Percentiles rank a stretch among this genome's conserved stretches.
phyloP scores from a whole-genome alignment of 2,888 invertebrate genomes.

The Cryptus viduatorius region DNA sequence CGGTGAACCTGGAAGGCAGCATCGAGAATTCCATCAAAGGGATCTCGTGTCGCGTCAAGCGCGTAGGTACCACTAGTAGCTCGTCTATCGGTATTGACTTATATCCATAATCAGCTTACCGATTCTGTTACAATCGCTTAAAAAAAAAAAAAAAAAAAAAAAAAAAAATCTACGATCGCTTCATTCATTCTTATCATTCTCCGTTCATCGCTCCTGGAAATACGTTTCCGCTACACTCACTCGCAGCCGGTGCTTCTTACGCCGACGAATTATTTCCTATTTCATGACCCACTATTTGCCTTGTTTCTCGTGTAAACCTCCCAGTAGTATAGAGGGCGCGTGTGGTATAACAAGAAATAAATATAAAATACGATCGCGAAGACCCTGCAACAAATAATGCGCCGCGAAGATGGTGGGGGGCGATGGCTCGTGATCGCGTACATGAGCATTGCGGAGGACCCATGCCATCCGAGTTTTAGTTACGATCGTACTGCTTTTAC shows the following conservation, averaged over 20 bases:
- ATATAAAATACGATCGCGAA: constrained; percentile 22
- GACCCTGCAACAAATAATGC: constrained; percentile 30
- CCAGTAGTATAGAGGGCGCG: not conserved
- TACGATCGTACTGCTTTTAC: constrained; percentile 56
- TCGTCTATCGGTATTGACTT: constrained; percentile 71
- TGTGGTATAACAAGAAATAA: not conserved
- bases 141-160: not conserved
- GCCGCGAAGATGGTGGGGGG: not conserved
- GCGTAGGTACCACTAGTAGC: constrained; percentile 30
- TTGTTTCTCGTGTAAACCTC: not conserved
- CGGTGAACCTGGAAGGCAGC: constrained; percentile 55
- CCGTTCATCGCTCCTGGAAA: not conserved
- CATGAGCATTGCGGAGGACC: constrained; percentile 24
- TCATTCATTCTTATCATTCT: not conserved
- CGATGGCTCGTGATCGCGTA: not conserved
- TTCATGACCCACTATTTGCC: too few species aligned
- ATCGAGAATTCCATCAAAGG: constrained; percentile 61
- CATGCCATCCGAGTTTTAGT: constrained; percentile 37
- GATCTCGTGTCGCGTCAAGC: constrained; percentile 46
- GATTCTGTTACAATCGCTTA: constrained; percentile 69
- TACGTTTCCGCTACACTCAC: not conserved
- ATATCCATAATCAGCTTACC: constrained; percentile 75
- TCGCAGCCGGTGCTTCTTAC: not conserved
- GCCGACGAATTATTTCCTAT: too few species aligned
- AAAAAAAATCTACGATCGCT: not conserved